Base-by-base conservation (phyloP, 2,888 invertebrate genomes). In the Pseudanteris insignis region DNA sequence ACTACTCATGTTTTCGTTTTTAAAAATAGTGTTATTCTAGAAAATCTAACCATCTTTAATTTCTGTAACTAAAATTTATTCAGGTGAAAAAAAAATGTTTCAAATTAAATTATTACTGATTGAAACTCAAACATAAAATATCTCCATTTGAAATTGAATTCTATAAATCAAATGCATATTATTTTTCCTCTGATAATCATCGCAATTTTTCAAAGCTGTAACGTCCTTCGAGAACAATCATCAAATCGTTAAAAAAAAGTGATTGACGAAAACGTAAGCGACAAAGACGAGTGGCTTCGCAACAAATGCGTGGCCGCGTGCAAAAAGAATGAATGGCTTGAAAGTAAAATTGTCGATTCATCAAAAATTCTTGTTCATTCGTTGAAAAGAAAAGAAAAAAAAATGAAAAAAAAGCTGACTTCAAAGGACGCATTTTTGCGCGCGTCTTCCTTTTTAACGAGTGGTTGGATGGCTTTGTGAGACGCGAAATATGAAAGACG, bases 341-440 rank as follows among this genome's bases (percentile, higher is more conserved):
- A 36, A 33, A 26, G 33, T 33, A 13, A 47, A 40, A 36, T 47
- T 18, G 48, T 43, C 43, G 28, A 41, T 50, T 58, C 58, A 61
- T 48, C 51, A 38, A 37, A 48, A 38, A 38, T 38, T 46, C 43
- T 44, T 40, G 29, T 32, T 54, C 61, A 41, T 25, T 44, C 44
- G 54, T 12, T 46, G 30, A 32, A 18, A 46, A 7, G 7, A 7
- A 5, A 7, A 21, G 21, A n/a, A n/a, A n/a, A n/a, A n/a, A n/a
- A 21, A 21, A 7, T 21, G 21, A 30, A 26, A 36, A 6, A 34
- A 43, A 41, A 46, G 43, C 12, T 40, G 58, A 58, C 58, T 38
- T 50, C 37, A 37, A 44, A 44, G 53, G 30, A 44, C 4, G 33
- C 24, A 37, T 33, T 32, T 43, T 43, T 54, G 46, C 53, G 46